Evolutionary conservation across 2,888 invertebrate genomes (phyloP), one percentile per base, ranked within the genome.

Genomic region (Phyllotreta cruciferae): DNA sequence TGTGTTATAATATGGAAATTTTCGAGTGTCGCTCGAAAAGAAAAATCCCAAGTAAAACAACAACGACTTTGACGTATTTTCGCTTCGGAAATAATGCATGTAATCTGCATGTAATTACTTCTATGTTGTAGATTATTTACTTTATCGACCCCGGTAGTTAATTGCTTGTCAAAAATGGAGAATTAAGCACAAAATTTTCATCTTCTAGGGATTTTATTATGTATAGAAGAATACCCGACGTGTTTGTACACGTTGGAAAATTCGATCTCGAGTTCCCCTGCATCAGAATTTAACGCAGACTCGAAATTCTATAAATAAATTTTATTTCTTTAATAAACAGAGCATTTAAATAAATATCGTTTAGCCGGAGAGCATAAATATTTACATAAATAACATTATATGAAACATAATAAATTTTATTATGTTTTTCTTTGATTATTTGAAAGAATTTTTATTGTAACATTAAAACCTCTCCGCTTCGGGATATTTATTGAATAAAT

Each of bases 301-400:
- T 36, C 24, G 10, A 14, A 35, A 35, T 35, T 45, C 56, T 41
- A 61, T 70, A 57, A 64, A 61, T 53, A 64, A 65, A 67, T 72
- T 74, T 74, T 72, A 73, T 74, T 73, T 71, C 70, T 71, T 69
- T 72, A 73, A 73, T 74, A 74, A 74, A 74, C 70, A 74, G 71
- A 72, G 69, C 66, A 70, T 71, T 73, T 70, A 71, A 72, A 72
- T 72, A 72, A 74, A 73, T 71, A 72, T 68, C 69, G 70, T 73
- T 24, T 71, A 71, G 71, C 66, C 65, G 58, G 70, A 69, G 68
- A 63, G 66, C 65, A 69, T 74, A 74, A 74, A 74, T 73, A 74
- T 74, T 74, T 74, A 74, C 70, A 58, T 62, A 66, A 52, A 60
- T 52, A 47, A 66, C 66, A 71, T 73, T 73, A 72, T 72, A 71